A percentile compares a stretch with the other conserved stretches of the same genome.
Conservation (phyloP, 1,140 invertebrate species). For the Parasteatoda tepidariorum region DNA sequence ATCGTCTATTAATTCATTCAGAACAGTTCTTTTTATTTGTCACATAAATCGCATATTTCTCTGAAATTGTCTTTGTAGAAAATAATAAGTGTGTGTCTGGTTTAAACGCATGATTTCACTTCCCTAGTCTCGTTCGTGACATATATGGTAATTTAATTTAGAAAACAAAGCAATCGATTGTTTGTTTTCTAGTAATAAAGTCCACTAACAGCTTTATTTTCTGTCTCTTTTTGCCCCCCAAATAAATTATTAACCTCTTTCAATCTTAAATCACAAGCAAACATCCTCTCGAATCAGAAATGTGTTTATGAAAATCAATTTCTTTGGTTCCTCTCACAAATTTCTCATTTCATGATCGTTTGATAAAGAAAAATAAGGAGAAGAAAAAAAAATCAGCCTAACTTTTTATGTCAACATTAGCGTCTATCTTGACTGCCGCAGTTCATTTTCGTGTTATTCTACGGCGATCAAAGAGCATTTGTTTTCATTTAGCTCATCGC, state of each 20-base stretch:
- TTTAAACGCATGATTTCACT: not conserved
- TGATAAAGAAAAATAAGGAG: not conserved
- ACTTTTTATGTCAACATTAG: not conserved
- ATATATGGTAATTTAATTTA: not conserved
- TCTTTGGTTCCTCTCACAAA: not conserved
- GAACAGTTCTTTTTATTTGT: too few relatives aligned
- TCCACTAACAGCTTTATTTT: not conserved
- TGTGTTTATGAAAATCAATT: not conserved
- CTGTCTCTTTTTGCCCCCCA: not conserved
- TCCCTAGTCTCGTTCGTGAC: not conserved
- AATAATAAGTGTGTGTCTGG: not conserved
- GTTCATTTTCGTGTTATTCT: not conserved
- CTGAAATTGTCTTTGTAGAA: not conserved
- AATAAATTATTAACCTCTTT: not conserved
- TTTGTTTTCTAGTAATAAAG: not conserved
- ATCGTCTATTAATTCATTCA: too few relatives aligned
- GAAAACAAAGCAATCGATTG: not conserved
- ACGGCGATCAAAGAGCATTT: not conserved
- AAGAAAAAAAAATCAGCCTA: too few relatives aligned
- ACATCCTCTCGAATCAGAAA: not conserved
- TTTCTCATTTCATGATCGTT: not conserved
- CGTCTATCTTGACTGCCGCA: not conserved
- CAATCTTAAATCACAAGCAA: not conserved
- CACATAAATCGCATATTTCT: not conserved
- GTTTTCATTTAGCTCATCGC: not conserved